Evolutionary conservation across 2,113 vertebrate genomes (phyloP).

Genomic region (Semnopithecus entellus): DNA sequence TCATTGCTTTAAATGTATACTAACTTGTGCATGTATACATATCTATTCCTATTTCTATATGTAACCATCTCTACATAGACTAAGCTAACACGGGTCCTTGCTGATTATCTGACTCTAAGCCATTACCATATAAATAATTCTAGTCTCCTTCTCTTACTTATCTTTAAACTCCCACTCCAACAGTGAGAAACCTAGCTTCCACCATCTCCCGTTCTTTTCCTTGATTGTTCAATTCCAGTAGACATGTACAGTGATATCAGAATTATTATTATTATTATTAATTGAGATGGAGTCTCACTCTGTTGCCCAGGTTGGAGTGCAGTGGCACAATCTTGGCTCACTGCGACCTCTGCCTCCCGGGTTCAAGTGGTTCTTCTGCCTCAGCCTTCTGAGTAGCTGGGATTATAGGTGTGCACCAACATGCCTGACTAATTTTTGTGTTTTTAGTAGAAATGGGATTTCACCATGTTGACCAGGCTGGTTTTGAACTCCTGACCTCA

Average conservation of each 20-base stretch:
- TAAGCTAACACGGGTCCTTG: neutral
- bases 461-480: too few species aligned
- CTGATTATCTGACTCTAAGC: neutral
- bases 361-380: too few species aligned
- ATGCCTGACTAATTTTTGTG: too few species aligned
- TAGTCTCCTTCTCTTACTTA: neutral
- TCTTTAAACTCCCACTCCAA: neutral
- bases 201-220: neutral
- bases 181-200: neutral
- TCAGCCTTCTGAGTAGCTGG: too few species aligned
- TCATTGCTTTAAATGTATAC: neutral
- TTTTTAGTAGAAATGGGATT: too few species aligned
- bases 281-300: too few species aligned
- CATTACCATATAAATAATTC: too few species aligned
- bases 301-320: too few species aligned
- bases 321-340: too few species aligned
- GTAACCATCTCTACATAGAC: neutral
- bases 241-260: neutral
- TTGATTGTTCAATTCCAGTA: neutral
- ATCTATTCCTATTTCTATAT: neutral
- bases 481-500: too few species aligned
- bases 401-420: too few species aligned
- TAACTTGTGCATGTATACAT: neutral
- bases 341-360: too few species aligned
- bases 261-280: neutral